Evolutionary conservation across 1,140 invertebrate genomes (phyloP), one percentile per base, ranked within the genome.

Genomic region (Scaptomyza pallida): DNA sequence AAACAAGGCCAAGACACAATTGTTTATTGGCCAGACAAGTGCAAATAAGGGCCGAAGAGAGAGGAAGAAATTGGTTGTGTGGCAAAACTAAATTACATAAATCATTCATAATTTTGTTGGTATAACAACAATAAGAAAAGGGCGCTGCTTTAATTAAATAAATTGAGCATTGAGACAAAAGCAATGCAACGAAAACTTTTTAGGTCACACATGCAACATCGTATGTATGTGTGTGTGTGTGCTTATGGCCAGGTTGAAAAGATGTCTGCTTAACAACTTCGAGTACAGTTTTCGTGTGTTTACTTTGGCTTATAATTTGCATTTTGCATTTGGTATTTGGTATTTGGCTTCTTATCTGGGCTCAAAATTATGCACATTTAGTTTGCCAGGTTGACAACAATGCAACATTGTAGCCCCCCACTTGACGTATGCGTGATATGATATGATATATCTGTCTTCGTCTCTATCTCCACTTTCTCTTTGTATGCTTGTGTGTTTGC

Each of bases 41-140:
- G 16, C 12, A 33, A 33, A 4, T 1, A 23, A 52, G 60, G 56
- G 43, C 60, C 23, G 67, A 47, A 33, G 51, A 47, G 41, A 16
- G 6, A 15, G 37, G 61, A 16, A 16, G 52, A 71, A 54, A 61
- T 45, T 23, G 26, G 12, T 47, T 17, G 30, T 59, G 52, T 43
- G 43, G 26, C 61, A 52, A 21, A 30, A 78, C 62, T 81, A 65
- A 81, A 86, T 88, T 88, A 78, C 55, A 88, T 88, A 86, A 78
- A 86, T 81, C 82, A 88, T 88, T 74, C 81, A 88, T 86, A 88
- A 86, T 86, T n/a, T n/a, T 88, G 74, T 61, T 44, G 54, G 62
- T 78, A 69, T 60, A 72, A 73, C 76, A 86, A 67, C 69, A 71
- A 44, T 23, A 52, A 30, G 8, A 63, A 52, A 19, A 48, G 61